phyloP scores from a whole-genome alignment of 1,140 invertebrate species.

The Trichonephila inaurata region DNA sequence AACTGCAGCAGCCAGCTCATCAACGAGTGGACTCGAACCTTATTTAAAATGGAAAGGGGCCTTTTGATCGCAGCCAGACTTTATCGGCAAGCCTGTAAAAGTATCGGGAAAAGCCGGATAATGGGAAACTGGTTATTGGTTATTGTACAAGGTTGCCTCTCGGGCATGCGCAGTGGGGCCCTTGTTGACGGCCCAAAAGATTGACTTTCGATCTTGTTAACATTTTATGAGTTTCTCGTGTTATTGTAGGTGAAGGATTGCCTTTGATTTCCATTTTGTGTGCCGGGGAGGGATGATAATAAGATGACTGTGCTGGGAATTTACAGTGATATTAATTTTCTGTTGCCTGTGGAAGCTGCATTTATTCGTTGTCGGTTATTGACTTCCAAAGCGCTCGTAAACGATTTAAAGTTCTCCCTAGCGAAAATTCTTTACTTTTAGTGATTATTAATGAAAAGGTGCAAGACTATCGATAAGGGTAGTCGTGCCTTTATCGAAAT shows the following conservation, averaged over 20 bases:
- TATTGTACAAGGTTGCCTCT: not conserved
- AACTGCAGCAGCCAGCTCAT: not conserved
- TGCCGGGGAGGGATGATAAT: not conserved
- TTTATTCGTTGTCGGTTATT: too few species aligned
- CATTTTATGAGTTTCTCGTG: constrained; percentile 18
- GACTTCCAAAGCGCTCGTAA: too few species aligned
- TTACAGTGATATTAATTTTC: too few species aligned
- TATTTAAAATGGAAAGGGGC: constrained; percentile 6
- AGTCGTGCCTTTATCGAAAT: too few species aligned
- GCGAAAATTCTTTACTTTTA: too few species aligned
- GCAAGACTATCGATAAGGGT: too few species aligned
- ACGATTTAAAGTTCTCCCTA: too few species aligned
- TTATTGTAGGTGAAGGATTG: not conserved
- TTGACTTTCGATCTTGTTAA: constrained; percentile 60
- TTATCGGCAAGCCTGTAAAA: constrained; percentile 41
- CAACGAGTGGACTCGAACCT: not conserved
- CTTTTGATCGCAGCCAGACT: constrained; percentile 48
- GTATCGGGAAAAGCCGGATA: constrained; percentile 47
- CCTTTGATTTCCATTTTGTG: not conserved
- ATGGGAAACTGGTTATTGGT: constrained; percentile 68
- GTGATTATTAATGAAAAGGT: too few species aligned
- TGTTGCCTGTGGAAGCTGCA: too few species aligned
- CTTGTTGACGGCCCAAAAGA: not conserved
- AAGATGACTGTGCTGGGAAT: not conserved
- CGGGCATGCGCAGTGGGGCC: not conserved